A percentile compares a stretch with the other conserved stretches of the same genome.
phyloP scores from a whole-genome alignment of 2,113 vertebrate genomes.

The Gadus chalcogrammus region DNA sequence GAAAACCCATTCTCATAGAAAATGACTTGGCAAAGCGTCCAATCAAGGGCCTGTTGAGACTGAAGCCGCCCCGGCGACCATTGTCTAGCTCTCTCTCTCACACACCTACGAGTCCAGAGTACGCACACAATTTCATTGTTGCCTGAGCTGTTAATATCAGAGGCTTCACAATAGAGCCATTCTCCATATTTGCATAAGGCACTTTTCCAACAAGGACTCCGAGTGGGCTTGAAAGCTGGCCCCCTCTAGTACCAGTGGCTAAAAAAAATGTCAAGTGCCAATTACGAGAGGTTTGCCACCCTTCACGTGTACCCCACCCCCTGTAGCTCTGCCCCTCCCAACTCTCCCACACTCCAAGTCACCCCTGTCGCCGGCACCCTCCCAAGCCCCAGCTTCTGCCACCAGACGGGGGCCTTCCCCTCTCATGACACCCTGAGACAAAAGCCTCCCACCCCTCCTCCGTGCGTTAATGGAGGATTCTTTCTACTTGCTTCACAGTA shows the following conservation, averaged over 20 bases:
- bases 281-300: constrained; percentile 79
- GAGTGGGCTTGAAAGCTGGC: constrained; percentile 74
- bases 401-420: constrained; percentile 42
- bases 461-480: constrained; percentile 53
- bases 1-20: constrained; percentile 49
- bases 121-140: constrained; percentile 68
- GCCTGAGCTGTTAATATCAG: constrained; percentile 71
- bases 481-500: constrained; percentile 51
- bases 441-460: constrained; percentile 54
- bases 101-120: constrained; percentile 68
- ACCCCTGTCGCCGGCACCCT: constrained; percentile 49
- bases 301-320: constrained; percentile 72
- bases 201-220: constrained; percentile 76
- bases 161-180: constrained; percentile 71
- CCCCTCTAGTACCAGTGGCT: constrained; percentile 73
- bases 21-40: constrained; percentile 64
- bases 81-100: constrained; percentile 64
- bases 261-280: constrained; percentile 82
- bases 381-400: constrained; percentile 49
- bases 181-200: constrained; percentile 78
- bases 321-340: constrained; percentile 60
- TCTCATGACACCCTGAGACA: constrained; percentile 60
- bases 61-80: constrained; percentile 55
- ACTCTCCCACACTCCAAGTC: constrained; percentile 69
- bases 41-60: constrained; percentile 67